Evolutionary conservation across 92 coral and sea anemone genomes (phyloP).

Genomic region (Galaxea fascicularis): DNA sequence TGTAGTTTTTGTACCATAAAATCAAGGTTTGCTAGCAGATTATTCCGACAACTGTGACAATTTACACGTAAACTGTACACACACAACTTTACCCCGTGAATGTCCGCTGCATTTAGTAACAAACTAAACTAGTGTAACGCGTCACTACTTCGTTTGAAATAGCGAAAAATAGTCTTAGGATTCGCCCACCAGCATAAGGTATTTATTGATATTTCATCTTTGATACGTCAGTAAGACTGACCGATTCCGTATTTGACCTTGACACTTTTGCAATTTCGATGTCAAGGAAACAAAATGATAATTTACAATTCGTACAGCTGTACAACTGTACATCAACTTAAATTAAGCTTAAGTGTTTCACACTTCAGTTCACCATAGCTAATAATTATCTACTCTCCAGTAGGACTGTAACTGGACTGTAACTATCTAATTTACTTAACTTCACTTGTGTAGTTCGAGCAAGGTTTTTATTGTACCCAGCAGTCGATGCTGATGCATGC

Average conservation of each 20-base stretch:
- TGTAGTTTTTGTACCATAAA: too few species aligned
- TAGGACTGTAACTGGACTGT: too few species aligned
- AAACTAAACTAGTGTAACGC: slow-evolving; percentile 11
- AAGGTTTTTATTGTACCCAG: slow-evolving; percentile 12
- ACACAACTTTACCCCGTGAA: not conserved
- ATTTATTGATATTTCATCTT: too few species aligned
- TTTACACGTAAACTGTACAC: slow-evolving; percentile 4
- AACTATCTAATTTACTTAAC: slow-evolving; percentile 8
- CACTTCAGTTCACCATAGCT: slow-evolving; percentile 7
- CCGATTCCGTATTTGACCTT: too few species aligned
- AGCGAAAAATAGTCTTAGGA: not conserved
- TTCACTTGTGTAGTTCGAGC: slow-evolving; percentile 13
- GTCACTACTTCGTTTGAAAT: not conserved
- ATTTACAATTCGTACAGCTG: too few species aligned
- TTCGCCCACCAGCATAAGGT: too few species aligned
- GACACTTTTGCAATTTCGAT: too few species aligned
- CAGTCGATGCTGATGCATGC: slow-evolving; percentile 13
- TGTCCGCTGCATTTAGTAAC: too few species aligned
- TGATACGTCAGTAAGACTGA: too few species aligned
- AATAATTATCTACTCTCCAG: slow-evolving; percentile 5
- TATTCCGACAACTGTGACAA: slow-evolving; percentile 4
- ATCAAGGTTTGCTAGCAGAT: slow-evolving; percentile 8
- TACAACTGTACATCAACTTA: too few species aligned
- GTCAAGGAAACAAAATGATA: too few species aligned
- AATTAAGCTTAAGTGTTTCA: too few species aligned